phyloP scores from a whole-genome alignment of 2,888 invertebrate species.

The Dione juno region DNA sequence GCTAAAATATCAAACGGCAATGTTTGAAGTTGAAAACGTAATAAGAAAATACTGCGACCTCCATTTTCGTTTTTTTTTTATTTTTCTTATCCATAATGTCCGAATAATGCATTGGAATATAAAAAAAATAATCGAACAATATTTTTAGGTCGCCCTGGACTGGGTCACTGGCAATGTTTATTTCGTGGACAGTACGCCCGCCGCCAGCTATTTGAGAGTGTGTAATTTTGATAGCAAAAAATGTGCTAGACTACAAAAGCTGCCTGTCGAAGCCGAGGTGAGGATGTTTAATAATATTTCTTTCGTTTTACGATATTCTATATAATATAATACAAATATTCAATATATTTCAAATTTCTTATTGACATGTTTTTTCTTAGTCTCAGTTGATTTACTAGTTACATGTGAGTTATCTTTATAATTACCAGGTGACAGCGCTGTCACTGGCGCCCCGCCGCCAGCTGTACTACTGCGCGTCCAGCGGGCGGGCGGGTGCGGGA shows the following conservation, averaged over 20 bases:
- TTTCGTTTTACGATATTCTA: not conserved
- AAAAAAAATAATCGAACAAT: not conserved
- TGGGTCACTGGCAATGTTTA: constrained; percentile 90
- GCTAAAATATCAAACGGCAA: too few relatives aligned
- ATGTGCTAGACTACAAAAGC: constrained; percentile 82
- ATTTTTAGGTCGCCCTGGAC: constrained; percentile 85
- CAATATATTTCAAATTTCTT: not conserved
- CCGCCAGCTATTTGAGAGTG: constrained; percentile 70
- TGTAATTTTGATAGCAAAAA: constrained; percentile 82
- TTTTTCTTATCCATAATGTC: not conserved
- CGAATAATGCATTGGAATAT: not conserved
- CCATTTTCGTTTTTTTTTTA: not conserved
- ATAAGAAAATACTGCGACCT: too few relatives aligned
- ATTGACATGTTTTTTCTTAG: too few relatives aligned
- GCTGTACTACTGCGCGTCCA: not conserved
- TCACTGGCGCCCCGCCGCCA: not conserved
- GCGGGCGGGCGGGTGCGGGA: not conserved
- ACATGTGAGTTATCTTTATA: too few relatives aligned
- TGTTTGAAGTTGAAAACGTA: too few relatives aligned
- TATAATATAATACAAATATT: not conserved
- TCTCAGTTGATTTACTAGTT: too few relatives aligned
- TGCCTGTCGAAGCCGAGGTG: constrained; percentile 57
- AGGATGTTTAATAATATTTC: not conserved
- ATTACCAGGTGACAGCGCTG: constrained; percentile 8
- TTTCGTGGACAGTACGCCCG: constrained; percentile 78